Base-by-base conservation (phyloP, 2,888 invertebrate species). In the Philereme transversata region DNA sequence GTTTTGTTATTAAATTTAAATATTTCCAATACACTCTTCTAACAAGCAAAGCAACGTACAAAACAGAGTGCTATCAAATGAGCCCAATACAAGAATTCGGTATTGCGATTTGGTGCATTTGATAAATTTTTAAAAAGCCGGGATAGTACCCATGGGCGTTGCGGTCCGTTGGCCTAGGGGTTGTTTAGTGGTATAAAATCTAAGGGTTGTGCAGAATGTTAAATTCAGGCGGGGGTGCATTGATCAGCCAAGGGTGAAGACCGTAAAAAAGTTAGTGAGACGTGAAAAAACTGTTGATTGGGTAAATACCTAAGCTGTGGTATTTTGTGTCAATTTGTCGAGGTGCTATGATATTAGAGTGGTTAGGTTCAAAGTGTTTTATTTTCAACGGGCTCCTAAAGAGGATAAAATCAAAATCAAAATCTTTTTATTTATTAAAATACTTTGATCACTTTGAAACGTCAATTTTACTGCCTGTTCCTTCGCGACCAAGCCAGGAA, bases 51-150 rank as follows among this genome's bases (percentile, higher is more conserved):
- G 4, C 53, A 34, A 41, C 48, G 38, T 22, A 43, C 41, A 40
- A 40, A 48, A 46, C 64, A 22, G 5, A 52, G 46, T 49, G 11
- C 10, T 9, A 22, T 48, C 52, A 62, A 60, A 61, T 50, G 48
- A 62, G 53, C 53, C 47, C 48, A 64, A 60, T 62, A 72, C 67
- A 54, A 61, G 58, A 60, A 60, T 58, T 73, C 73, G 65, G 74
- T 71, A 77, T 75, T 70, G 76, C 68, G 70, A n/a, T 76, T 75
- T 57, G 60, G 58, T 82, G 81, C 82, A 79, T 78, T 87, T 84
- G 82, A 85, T 90, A 87, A 75, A 88, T 89, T 87, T 88, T 90
- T 89, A 86, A 89, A 79, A 73, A 74, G 59, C 63, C 68, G 70
- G 70, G 79, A 88, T 84, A 78, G 84, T 76, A 65, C 85, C 82